Percentiles rank a stretch among this genome's conserved stretches.
These are phyloP conservation scores for Mionectes olivaceus DNA, from an alignment of 2,797 vertebrate genomes.

Conservation along the genomic window DNA sequence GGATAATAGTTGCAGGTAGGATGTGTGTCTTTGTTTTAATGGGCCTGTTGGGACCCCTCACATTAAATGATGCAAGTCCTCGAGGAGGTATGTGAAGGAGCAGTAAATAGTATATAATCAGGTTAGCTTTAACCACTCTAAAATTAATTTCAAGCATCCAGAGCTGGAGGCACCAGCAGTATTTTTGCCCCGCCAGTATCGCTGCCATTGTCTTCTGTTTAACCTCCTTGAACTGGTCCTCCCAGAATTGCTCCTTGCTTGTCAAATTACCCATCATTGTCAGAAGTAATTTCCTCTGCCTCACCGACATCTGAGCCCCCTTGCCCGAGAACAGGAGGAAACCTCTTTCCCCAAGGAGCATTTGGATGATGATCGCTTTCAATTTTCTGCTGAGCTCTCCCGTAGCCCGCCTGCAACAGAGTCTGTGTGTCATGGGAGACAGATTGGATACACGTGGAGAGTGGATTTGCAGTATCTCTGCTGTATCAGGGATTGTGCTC, in stretches of 20 bases:
- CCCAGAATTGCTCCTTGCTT: not conserved
- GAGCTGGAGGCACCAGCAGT: not conserved
- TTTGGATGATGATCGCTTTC: not conserved
- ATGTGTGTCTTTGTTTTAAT: not conserved
- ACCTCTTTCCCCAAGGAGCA: not conserved
- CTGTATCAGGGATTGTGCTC: not conserved
- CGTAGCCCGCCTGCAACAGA: not conserved
- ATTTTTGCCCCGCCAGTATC: not conserved
- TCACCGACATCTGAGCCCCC: not conserved
- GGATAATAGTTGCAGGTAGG: slow-evolving; percentile 5
- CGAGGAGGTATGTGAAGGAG: not conserved
- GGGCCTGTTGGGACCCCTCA: slow-evolving; percentile 24
- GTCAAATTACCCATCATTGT: not conserved
- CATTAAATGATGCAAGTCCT: not conserved
- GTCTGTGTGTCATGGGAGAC: not conserved
- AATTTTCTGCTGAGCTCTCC: not conserved
- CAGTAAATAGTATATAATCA: slow-evolving; percentile 6
- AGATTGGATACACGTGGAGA: not conserved
- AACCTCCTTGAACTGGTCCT: not conserved
- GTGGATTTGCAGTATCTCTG: not conserved
- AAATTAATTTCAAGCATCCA: not conserved
- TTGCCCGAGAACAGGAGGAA: not conserved
- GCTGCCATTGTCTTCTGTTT: not conserved
- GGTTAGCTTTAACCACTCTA: slow-evolving; percentile 10
- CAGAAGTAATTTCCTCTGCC: not conserved